phyloP scores from a whole-genome alignment of 2,888 invertebrate species.

The Heliconius aoede region DNA sequence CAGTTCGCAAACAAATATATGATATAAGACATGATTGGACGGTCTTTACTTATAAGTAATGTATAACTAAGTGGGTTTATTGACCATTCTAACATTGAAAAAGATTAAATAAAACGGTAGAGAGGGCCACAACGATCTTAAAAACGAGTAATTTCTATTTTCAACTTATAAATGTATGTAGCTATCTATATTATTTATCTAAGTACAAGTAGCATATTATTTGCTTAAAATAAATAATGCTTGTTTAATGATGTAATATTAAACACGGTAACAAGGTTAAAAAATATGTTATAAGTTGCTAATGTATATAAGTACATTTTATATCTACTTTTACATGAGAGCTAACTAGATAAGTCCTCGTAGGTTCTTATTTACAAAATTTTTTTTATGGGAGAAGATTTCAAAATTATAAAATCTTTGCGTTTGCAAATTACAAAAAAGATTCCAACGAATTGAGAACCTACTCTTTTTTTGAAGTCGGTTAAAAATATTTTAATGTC shows the following conservation, averaged over 20 bases:
- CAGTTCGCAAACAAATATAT: slow-evolving; percentile 59
- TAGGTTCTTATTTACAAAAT: too few species aligned
- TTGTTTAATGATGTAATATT: neutral
- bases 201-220: neutral
- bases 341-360: too few species aligned
- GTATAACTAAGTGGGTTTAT: slow-evolving; percentile 43
- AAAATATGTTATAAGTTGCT: neutral
- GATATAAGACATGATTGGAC: slow-evolving; percentile 28
- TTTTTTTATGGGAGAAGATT: too few species aligned
- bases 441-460: too few species aligned
- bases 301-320: neutral
- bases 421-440: too few species aligned
- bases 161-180: neutral
- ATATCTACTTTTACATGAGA: too few species aligned
- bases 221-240: neutral
- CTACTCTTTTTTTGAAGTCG: too few species aligned
- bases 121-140: neutral
- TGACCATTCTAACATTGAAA: slow-evolving; percentile 34
- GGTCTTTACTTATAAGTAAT: slow-evolving; percentile 40
- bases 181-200: neutral
- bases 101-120: neutral
- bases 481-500: too few species aligned
- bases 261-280: neutral
- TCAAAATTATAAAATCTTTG: too few species aligned
- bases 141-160: neutral